Base-by-base conservation (phyloP, 2,113 vertebrate genomes). In the Oryzias javanicus region DNA sequence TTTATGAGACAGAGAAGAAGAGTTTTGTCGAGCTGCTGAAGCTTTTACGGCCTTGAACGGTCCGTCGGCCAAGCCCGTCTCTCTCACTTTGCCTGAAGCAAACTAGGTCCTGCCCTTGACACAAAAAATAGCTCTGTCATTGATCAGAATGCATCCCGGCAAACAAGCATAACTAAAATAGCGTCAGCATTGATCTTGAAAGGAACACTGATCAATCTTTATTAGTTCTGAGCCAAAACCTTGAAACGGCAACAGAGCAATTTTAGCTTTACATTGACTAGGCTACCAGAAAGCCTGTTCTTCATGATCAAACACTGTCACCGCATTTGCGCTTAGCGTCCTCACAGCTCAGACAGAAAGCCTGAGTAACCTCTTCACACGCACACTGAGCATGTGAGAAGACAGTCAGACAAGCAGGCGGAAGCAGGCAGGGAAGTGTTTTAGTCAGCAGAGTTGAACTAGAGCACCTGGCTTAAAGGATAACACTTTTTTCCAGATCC, bases 121-220 rank as follows among this genome's bases (percentile, higher is more conserved):
- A 67, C 70, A 80, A 71, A 85, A 84, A 89, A 87, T 76, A 82
- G 80, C 76, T 66, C 49, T 61, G 65, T 55, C 85, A 89, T 89
- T 86, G 87, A 89, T 87, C 80, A 77, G 68, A 76, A 59, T 25
- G 60, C 80, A 80, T 80, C 74, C 72, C 68, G 62, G 78, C 75
- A 75, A 80, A 80, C 65, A 81, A 52, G 68, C 81, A 74, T 73
- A 82, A 82, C 87, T 74, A 78, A 85, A 88, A 89, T 86, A 89
- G 86, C 66, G 41, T 44, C 25, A 51, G 54, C 72, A 84, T 88
- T 83, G 86, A 89, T 89, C 80, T 70, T n/a, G 40, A 84, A 85
- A 22, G 27, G 78, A 78, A 76, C 67, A 64, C 64, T 72, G 64
- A 86, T 89, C 87, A 83, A 87, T 89, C 79, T 88, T 80, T 84